Conservation (phyloP, 2,113 vertebrate genomes). For the Onychostoma macrolepis region DNA sequence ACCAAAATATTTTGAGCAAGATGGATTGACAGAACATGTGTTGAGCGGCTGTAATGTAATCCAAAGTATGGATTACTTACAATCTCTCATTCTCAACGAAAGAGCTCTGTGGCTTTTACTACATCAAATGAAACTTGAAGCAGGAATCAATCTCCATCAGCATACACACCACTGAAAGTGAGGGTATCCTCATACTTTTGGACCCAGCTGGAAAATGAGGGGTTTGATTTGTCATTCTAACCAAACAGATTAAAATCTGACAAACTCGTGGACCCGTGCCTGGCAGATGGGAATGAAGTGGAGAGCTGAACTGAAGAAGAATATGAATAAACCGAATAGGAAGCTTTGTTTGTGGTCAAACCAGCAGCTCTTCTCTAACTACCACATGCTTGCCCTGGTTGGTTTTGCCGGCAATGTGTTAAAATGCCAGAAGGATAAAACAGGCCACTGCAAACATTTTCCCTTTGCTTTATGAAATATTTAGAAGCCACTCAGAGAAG, state of each 20-base stretch:
- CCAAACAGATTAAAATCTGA: slow-evolving; percentile 35
- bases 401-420: slow-evolving; percentile 49
- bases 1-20: neutral
- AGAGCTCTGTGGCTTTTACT: slow-evolving; percentile 60
- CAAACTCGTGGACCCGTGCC: slow-evolving; percentile 12
- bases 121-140: slow-evolving; percentile 44
- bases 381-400: slow-evolving; percentile 32
- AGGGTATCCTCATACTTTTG: neutral
- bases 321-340: slow-evolving; percentile 65
- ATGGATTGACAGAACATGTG: neutral
- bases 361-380: slow-evolving; percentile 47
- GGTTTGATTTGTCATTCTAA: neutral
- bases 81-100: slow-evolving; percentile 68
- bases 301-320: slow-evolving; percentile 60
- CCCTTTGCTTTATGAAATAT: slow-evolving; percentile 66
- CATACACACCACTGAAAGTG: neutral
- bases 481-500: slow-evolving; percentile 61
- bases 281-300: neutral
- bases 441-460: slow-evolving; percentile 62
- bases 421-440: slow-evolving; percentile 58
- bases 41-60: neutral
- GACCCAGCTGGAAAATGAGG: neutral
- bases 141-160: slow-evolving; percentile 19
- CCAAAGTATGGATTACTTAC: slow-evolving; percentile 58
- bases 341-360: slow-evolving; percentile 50